Conservation (phyloP, 2,888 invertebrate genomes). For the Sisyra terminalis region DNA sequence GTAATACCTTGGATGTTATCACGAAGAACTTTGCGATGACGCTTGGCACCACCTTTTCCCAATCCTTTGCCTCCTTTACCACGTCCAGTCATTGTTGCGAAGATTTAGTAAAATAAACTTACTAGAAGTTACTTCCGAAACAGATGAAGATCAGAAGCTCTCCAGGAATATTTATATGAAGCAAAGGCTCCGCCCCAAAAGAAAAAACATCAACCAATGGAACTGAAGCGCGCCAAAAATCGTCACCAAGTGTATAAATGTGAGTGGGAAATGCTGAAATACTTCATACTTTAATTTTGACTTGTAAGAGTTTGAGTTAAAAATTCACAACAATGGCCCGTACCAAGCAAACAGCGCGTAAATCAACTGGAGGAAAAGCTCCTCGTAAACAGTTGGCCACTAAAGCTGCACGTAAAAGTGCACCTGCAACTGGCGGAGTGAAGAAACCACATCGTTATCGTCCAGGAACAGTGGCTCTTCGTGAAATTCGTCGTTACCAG, state of each 20-base stretch:
- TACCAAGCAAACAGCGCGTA: conserved; percentile 18
- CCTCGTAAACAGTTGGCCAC: too few species aligned
- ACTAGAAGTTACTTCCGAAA: conserved; percentile 13
- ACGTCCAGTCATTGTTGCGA: conserved; percentile 50
- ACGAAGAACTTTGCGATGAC: conserved; percentile 63
- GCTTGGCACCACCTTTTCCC: conserved; percentile 67
- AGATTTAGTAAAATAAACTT: not conserved
- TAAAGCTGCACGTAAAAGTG: too few species aligned
- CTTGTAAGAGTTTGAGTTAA: not conserved
- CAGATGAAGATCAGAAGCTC: not conserved
- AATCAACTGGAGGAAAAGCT: too few species aligned
- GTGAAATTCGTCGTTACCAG: conserved; percentile 37
- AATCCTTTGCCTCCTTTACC: conserved; percentile 66
- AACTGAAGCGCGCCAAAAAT: not conserved
- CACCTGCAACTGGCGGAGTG: too few species aligned
- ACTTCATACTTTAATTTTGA: not conserved
- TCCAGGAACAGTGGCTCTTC: not conserved
- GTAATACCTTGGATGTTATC: conserved; percentile 67
- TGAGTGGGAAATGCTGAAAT: not conserved
- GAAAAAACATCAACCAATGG: not conserved
- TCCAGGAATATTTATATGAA: not conserved
- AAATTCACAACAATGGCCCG: not conserved
- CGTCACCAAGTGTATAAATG: not conserved
- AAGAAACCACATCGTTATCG: not conserved
- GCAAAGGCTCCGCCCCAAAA: not conserved